phyloP scores from a whole-genome alignment of 2,797 vertebrate genomes.

The Remorina albescens region DNA sequence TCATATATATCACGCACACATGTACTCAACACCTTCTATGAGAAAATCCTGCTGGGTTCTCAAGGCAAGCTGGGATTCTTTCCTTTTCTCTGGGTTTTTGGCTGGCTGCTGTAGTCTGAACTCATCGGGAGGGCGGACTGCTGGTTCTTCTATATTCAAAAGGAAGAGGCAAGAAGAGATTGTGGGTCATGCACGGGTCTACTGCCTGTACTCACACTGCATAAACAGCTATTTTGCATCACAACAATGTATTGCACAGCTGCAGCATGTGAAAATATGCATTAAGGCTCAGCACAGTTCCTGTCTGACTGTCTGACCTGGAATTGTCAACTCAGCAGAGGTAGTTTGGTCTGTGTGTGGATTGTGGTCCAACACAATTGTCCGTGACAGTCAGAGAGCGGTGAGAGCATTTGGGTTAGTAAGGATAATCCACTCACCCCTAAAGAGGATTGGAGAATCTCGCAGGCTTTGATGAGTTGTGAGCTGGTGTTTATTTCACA shows the following conservation, averaged over 20 bases:
- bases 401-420: slow-evolving; percentile 80
- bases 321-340: slow-evolving; percentile 33
- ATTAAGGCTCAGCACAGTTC: not conserved
- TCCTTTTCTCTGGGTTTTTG: slow-evolving; percentile 6
- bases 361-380: slow-evolving; percentile 58
- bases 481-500: slow-evolving; percentile 80
- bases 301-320: slow-evolving; percentile 46
- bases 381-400: slow-evolving; percentile 58
- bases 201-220: not conserved
- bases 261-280: not conserved
- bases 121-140: not conserved
- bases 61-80: not conserved
- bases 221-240: slow-evolving; percentile 12
- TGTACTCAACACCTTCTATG: slow-evolving; percentile 10
- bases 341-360: slow-evolving; percentile 48
- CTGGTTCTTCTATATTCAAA: slow-evolving; percentile 19
- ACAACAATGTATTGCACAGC: not conserved
- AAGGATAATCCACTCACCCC: slow-evolving; percentile 83
- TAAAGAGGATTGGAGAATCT: slow-evolving; percentile 83
- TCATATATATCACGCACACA: slow-evolving; percentile 19
- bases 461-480: slow-evolving; percentile 79
- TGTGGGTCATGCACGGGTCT: slow-evolving; percentile 20
- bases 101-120: slow-evolving; percentile 12
- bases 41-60: slow-evolving; percentile 35
- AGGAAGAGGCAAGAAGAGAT: slow-evolving; percentile 3